Conservation (phyloP, 2,113 vertebrate genomes). For the Atherinomorus stipes region DNA sequence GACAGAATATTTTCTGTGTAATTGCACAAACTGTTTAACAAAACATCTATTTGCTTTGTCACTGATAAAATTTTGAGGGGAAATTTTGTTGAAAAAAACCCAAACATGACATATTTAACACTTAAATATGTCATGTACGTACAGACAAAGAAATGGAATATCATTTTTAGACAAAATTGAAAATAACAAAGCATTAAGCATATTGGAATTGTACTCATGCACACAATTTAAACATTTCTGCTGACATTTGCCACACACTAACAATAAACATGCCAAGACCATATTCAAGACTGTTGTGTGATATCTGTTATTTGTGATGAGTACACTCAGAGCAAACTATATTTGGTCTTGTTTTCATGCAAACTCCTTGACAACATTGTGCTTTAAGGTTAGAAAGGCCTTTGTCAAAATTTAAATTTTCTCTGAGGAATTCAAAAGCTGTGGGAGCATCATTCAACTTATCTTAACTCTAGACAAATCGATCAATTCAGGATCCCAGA, state of each 20-base stretch:
- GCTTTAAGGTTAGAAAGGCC: not conserved
- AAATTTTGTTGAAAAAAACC: not conserved
- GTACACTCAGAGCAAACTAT: not conserved
- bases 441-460: too few species aligned
- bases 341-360: not conserved
- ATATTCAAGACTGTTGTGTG: not conserved
- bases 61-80: not conserved
- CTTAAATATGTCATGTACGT: too few species aligned
- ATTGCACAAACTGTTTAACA: not conserved
- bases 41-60: not conserved
- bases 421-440: not conserved
- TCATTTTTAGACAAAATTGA: not conserved
- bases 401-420: not conserved
- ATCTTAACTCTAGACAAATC: too few species aligned
- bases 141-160: not conserved
- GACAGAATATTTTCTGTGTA: conserved; percentile 8
- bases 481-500: not conserved
- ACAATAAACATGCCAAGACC: conserved; percentile 8
- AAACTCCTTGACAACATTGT: not conserved
- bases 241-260: not conserved
- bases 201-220: too few species aligned
- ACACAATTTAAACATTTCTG: not conserved
- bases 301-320: conserved; percentile 3
- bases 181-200: not conserved
- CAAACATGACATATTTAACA: not conserved